phyloP scores from a whole-genome alignment of 1,140 invertebrate species.

The Drosophila bipectinata region DNA sequence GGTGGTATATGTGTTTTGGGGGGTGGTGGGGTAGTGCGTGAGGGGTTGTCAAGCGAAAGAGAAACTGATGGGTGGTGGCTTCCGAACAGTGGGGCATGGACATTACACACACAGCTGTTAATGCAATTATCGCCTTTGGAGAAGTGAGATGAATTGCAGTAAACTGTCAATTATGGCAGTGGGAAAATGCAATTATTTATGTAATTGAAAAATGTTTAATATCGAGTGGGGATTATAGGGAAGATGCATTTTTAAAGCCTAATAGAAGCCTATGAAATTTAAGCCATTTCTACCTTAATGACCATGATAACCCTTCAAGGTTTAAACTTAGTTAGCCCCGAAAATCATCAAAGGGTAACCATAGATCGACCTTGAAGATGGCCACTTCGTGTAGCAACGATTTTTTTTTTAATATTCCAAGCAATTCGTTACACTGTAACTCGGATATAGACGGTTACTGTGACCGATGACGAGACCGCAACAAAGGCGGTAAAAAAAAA shows the following conservation, averaged over 20 bases:
- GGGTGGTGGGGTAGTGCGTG: slow-evolving; percentile 40
- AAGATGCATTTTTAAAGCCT: too few species aligned
- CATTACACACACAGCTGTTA: slow-evolving; percentile 28
- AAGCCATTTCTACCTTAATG: too few species aligned
- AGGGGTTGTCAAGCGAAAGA: slow-evolving; percentile 55
- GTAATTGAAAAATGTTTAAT: slow-evolving; percentile 8
- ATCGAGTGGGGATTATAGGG: too few species aligned
- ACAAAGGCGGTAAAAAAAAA: slow-evolving; percentile 1
- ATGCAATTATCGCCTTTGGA: slow-evolving; percentile 29
- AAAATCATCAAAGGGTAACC: slow-evolving; percentile 40
- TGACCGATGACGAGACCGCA: slow-evolving; percentile 30
- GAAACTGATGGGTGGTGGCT: slow-evolving; percentile 52
- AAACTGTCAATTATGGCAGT: slow-evolving; percentile 32
- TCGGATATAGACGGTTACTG: slow-evolving; percentile 1
- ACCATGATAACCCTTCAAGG: background rate
- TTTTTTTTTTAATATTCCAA: slow-evolving; percentile 21
- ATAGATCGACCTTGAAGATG: slow-evolving; percentile 39
- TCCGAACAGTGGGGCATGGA: slow-evolving; percentile 43
- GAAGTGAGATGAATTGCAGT: slow-evolving; percentile 21
- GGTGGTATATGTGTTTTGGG: slow-evolving; percentile 13
- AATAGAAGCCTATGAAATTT: too few species aligned
- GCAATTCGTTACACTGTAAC: slow-evolving; percentile 22
- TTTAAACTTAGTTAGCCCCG: slow-evolving; percentile 19
- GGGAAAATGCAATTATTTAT: slow-evolving; percentile 27
- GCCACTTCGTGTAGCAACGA: slow-evolving; percentile 10